Evolutionary conservation across 2,888 invertebrate species (phyloP), one percentile per base, ranked within the genome.

Genomic region (Ophraella communa): DNA sequence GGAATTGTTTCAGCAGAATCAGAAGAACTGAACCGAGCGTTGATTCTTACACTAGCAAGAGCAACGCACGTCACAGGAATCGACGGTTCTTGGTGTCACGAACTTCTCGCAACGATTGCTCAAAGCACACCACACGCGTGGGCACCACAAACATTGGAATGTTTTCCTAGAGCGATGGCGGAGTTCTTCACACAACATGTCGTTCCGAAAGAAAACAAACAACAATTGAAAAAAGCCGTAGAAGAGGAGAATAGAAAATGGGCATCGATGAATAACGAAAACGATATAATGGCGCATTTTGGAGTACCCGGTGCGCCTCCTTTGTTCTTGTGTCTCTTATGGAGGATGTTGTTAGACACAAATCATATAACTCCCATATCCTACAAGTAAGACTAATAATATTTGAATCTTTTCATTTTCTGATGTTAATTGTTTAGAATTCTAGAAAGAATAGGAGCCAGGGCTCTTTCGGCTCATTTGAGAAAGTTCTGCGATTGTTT

Each of bases 241-340:
- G 96, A 96, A 76, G 95, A 96, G 77, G 98, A 98, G 78, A 97
- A 96, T 78, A 87, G 96, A 68, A 97, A 96, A 80, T 97, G 96
- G 96, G 93, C 92, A 45, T 94, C 95, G 0, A 97, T 98, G 96
- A 94, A 92, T 45, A 97, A 96, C 81, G 97, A 98, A 79, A 95
- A 95, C 79, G 97, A 97, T 79, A 94, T 96, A 42, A 94, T 98
- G 75, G 91, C 95, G 1, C 97, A 98, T 81, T 98, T 98, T 80
- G 95, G 96, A 1, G 92, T 94, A 17, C 92, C 94, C n/a, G 94
- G 94, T 42, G 94, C 95, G 2, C 95, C 95, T 33, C 91, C 93
- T 0, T 83, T 97, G 18, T 98, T 98, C 80, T 85, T 97, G 0
- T 98, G 97, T 78, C 85, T 98, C 23, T 84, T 98, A 2, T 98